phyloP scores from a whole-genome alignment of 2,888 invertebrate genomes.

The Bimastos eiseni region DNA sequence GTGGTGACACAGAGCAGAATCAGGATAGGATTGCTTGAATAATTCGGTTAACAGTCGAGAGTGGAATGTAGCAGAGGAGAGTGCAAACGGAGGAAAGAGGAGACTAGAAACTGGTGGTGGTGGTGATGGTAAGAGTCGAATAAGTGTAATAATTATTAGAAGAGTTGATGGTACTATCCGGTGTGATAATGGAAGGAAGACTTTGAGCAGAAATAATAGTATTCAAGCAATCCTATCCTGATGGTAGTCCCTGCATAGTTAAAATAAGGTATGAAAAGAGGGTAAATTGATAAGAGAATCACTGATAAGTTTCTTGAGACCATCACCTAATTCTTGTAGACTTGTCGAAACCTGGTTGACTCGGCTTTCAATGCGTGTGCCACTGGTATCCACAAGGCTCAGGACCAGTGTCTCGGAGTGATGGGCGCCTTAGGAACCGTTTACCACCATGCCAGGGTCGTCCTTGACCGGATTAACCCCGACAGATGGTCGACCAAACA shows the following conservation, averaged over 20 bases:
- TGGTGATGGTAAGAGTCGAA: background rate
- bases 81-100: background rate
- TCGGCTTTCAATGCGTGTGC: constrained; percentile 43
- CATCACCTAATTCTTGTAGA: constrained; percentile 35
- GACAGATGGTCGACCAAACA: constrained; percentile 44
- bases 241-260: background rate
- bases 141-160: background rate
- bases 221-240: too few species aligned
- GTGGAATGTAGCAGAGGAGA: background rate
- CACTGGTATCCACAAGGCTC: constrained; percentile 44
- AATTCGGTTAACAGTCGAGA: too few species aligned
- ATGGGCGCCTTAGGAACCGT: constrained; percentile 44
- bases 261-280: background rate
- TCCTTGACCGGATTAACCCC: constrained; percentile 46
- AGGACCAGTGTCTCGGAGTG: constrained; percentile 45
- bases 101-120: background rate
- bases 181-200: background rate
- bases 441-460: constrained; percentile 44
- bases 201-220: background rate
- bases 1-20: too few species aligned
- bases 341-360: constrained; percentile 43
- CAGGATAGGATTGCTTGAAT: too few species aligned
- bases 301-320: background rate
- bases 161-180: background rate
- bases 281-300: background rate